phyloP scores from a whole-genome alignment of 2,888 invertebrate species.

The Sinohyriopsis cumingii region DNA sequence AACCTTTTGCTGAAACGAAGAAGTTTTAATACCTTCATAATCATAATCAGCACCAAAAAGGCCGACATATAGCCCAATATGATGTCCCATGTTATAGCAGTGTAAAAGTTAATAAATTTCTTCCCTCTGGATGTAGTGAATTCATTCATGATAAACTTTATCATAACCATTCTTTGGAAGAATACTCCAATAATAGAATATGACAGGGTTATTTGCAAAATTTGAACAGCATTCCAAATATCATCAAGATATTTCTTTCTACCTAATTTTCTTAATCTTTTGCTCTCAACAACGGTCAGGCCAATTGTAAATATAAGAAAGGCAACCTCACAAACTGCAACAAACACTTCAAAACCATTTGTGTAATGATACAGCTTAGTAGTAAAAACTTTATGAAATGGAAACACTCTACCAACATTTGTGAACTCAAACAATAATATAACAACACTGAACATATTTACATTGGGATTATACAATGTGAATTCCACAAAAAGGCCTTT shows the following conservation, averaged over 20 bases:
- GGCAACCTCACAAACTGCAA: slow-evolving; percentile 29
- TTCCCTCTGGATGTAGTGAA: slow-evolving; percentile 12
- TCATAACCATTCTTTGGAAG: slow-evolving; percentile 30
- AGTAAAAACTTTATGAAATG: slow-evolving; percentile 38
- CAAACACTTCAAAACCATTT: slow-evolving; percentile 20
- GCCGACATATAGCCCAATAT: slow-evolving; percentile 32
- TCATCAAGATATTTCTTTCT: slow-evolving; percentile 31
- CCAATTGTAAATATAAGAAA: slow-evolving; percentile 33
- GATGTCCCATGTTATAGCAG: slow-evolving; percentile 33
- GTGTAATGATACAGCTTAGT: slow-evolving; percentile 35
- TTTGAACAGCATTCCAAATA: slow-evolving; percentile 38
- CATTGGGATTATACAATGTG: slow-evolving; percentile 44
- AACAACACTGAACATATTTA: slow-evolving; percentile 42
- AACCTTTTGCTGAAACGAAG: slow-evolving; percentile 40
- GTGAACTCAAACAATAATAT: slow-evolving; percentile 45
- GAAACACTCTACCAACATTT: slow-evolving; percentile 28
- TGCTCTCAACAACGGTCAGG: slow-evolving; percentile 36
- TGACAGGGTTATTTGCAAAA: slow-evolving; percentile 30
- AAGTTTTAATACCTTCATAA: slow-evolving; percentile 42
- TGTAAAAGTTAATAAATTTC: slow-evolving; percentile 41
- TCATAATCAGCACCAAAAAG: slow-evolving; percentile 28
- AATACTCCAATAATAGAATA: slow-evolving; percentile 31
- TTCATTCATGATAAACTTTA: slow-evolving; percentile 21
- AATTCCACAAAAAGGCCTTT: slow-evolving; percentile 46
- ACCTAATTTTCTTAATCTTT: slow-evolving; percentile 18